Evolutionary conservation across 2,888 invertebrate species (phyloP), one percentile per base, ranked within the genome.

Genomic region (Tetragnatha montana): DNA sequence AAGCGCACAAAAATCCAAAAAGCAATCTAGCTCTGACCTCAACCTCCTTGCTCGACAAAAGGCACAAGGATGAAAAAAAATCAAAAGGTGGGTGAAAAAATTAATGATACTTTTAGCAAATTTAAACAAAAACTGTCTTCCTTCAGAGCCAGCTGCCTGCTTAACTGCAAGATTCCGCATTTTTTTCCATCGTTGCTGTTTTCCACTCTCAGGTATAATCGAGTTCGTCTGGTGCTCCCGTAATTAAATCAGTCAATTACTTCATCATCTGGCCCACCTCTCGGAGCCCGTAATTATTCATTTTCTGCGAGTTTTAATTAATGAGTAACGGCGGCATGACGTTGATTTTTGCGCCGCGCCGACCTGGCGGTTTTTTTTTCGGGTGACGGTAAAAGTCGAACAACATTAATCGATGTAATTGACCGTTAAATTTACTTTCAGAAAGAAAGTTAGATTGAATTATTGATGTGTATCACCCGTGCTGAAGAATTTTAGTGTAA

Each of bases 191-290:
- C 17, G 17, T 17, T 60, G 0, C 60, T 60, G 60, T 60, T 60
- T 60, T 60, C 60, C 49, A 17, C 47, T 75, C n/a, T 75, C n/a
- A 50, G n/a, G 49, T 49, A 75, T 75, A 75, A 75, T 75, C 75
- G 10, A 71, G 21, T 10, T 71, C 21, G 71, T 47, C 75, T 47
- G n/a, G 35, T 35, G 17, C 47, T 17, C 21, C 49, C 17, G 49
- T 75, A 75, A 75, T 75, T 75, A 75, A 75, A 75, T 75, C 75
- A 50, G 75, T 75, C 75, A 75, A 75, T 75, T 47, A 75, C 75
- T 75, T 75, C 75, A 75, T 51, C 76, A 19, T 17, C 49, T 75
- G 47, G 19, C 49, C 50, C 76, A 8, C 47, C 6, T n/a, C 17
- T 8, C 75, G 35, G 14, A 17, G 35, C 8, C 75, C 7, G 7